Evolutionary conservation across 2,888 invertebrate species (phyloP).

Genomic region (Cenopis cana): DNA sequence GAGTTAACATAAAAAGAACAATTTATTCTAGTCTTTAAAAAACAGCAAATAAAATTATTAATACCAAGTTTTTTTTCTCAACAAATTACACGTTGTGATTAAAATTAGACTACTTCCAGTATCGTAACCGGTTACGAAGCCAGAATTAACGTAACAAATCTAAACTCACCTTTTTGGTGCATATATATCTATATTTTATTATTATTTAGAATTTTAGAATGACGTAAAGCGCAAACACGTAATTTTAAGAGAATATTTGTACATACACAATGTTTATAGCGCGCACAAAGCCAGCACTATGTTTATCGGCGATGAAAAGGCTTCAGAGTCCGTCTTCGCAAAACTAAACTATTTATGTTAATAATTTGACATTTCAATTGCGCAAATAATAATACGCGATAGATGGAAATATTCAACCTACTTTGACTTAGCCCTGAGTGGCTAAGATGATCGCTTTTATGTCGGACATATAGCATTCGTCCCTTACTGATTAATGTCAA

Average conservation of each 20-base stretch:
- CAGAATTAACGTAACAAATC: background rate
- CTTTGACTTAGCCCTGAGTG: too few relatives aligned
- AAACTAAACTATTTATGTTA: background rate
- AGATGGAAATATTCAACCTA: too few relatives aligned
- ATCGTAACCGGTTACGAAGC: slow-evolving; percentile 1
- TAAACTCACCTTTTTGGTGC: too few relatives aligned
- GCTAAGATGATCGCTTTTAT: too few relatives aligned
- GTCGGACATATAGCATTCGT: too few relatives aligned
- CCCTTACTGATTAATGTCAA: too few relatives aligned
- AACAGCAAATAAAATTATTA: too few relatives aligned
- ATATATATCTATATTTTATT: background rate
- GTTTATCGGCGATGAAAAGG: background rate
- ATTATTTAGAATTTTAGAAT: background rate
- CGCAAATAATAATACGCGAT: too few relatives aligned
- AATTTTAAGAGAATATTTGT: slow-evolving; percentile 4
- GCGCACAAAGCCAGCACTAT: slow-evolving; percentile 14
- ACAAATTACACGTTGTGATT: too few relatives aligned
- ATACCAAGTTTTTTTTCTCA: too few relatives aligned
- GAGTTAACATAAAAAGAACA: background rate
- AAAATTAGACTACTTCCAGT: background rate
- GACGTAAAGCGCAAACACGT: slow-evolving; percentile 8
- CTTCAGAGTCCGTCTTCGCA: background rate
- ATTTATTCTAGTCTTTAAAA: background rate
- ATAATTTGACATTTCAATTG: background rate
- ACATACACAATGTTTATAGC: background rate